These are phyloP conservation scores for Tretioscincus oriximinensis DNA, from an alignment of 2,113 vertebrate species.

Conservation along the genomic window DNA sequence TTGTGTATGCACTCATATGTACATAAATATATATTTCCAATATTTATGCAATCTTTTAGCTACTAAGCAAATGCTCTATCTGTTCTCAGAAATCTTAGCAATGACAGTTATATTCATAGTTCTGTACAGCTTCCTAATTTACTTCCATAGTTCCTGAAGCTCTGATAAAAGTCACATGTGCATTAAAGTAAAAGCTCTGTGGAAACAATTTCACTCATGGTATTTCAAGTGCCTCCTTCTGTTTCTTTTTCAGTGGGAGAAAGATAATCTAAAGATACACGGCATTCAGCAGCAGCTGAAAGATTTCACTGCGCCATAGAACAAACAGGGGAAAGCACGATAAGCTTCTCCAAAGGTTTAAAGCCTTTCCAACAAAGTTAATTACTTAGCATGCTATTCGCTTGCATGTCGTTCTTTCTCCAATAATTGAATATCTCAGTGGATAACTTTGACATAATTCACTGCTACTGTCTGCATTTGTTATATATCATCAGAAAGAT, in stretches of 20 bases:
- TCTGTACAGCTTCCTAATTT: not conserved
- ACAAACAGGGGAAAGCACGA: conserved; percentile 34
- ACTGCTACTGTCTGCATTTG: conserved; percentile 21
- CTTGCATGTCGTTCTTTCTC: conserved; percentile 36
- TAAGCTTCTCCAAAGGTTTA: conserved; percentile 32
- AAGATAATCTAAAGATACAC: conserved; percentile 30
- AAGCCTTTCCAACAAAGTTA: conserved; percentile 49
- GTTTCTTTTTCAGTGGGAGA: conserved; percentile 16
- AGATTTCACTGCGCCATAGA: conserved; percentile 34
- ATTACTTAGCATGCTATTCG: conserved; percentile 49
- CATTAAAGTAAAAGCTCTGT: conserved; percentile 7
- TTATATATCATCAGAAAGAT: conserved; percentile 12
- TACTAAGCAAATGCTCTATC: not conserved
- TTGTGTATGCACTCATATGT: not conserved
- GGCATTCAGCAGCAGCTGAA: conserved; percentile 21
- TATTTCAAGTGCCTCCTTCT: conserved; percentile 24
- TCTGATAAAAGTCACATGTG: not conserved
- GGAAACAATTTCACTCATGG: conserved; percentile 7
- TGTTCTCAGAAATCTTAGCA: not conserved
- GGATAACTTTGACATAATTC: conserved; percentile 26
- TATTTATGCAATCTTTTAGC: not conserved
- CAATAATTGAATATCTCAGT: conserved; percentile 46
- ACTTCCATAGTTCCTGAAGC: not conserved
- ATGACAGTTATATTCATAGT: not conserved
- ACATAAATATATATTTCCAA: not conserved